phyloP scores from a whole-genome alignment of 2,113 vertebrate species.

The Synchiropus splendidus region DNA sequence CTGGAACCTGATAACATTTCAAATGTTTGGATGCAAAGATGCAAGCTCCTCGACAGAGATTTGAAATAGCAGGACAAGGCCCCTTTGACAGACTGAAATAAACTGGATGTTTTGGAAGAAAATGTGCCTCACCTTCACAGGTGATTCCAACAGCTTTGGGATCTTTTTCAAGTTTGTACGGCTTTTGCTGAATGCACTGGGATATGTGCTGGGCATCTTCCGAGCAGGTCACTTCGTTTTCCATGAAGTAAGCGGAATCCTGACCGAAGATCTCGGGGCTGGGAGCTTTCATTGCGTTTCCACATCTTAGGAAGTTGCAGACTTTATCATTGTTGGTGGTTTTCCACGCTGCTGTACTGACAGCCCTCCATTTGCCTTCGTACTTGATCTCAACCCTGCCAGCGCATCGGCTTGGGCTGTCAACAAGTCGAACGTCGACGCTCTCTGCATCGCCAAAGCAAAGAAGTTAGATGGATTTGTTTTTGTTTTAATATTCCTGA shows the following conservation, averaged over 20 bases:
- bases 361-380: slow-evolving; percentile 3
- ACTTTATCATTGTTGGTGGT: fast-evolving
- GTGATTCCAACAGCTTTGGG: background rate
- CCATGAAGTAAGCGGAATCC: background rate
- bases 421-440: background rate
- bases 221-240: fast-evolving
- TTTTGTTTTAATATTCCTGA: no score
- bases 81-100: no score
- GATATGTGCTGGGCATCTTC: fast-evolving
- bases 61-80: no score
- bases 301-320: slow-evolving; percentile 29
- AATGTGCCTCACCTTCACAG: slow-evolving; percentile 39
- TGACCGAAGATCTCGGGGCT: background rate
- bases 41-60: no score
- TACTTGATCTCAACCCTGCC: slow-evolving; percentile 41
- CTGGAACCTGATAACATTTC: no score
- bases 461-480: no score
- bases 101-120: no score
- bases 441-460: slow-evolving; percentile 24
- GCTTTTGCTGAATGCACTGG: background rate
- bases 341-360: fast-evolving
- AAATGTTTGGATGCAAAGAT: no score
- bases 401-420: slow-evolving; percentile 38
- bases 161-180: fast-evolving
- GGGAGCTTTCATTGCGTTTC: fast-evolving